A percentile compares a stretch with the other conserved stretches of the same genome.
Conservation (phyloP, 2,797 vertebrate genomes). For the Heterohyrax brucei region DNA sequence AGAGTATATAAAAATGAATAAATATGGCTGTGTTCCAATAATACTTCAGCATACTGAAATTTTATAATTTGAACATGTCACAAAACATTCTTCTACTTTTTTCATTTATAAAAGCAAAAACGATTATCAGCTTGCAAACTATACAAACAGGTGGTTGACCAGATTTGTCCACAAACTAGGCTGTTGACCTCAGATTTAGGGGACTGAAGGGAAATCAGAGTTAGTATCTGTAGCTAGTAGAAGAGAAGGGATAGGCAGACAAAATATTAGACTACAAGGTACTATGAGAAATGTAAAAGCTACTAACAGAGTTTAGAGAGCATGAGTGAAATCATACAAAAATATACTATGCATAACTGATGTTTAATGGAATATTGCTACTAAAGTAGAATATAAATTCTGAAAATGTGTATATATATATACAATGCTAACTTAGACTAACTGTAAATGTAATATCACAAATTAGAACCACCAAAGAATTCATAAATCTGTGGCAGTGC, state of each 20-base stretch:
- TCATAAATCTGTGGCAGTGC: neutral
- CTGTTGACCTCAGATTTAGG: neutral
- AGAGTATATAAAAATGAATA: neutral
- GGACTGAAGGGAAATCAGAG: neutral
- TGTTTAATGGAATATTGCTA: neutral
- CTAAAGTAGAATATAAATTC: neutral
- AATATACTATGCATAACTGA: neutral
- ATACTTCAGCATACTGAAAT: neutral
- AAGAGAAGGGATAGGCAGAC: neutral
- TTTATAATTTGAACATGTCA: neutral
- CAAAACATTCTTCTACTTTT: neutral
- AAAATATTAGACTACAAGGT: neutral
- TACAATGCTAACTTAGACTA: neutral
- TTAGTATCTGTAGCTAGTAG: neutral
- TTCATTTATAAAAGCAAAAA: constrained; percentile 9
- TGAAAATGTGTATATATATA: neutral
- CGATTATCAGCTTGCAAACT: neutral
- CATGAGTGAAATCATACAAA: constrained; percentile 2
- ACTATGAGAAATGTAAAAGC: neutral
- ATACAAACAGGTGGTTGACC: neutral
- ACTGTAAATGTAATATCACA: constrained; percentile 26
- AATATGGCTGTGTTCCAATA: neutral
- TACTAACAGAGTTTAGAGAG: neutral
- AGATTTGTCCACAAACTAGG: neutral
- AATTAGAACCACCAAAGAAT: constrained; percentile 54